These are phyloP conservation scores for Gambusia holbrooki DNA, from an alignment of 2,113 vertebrate species.

Conservation along the genomic window DNA sequence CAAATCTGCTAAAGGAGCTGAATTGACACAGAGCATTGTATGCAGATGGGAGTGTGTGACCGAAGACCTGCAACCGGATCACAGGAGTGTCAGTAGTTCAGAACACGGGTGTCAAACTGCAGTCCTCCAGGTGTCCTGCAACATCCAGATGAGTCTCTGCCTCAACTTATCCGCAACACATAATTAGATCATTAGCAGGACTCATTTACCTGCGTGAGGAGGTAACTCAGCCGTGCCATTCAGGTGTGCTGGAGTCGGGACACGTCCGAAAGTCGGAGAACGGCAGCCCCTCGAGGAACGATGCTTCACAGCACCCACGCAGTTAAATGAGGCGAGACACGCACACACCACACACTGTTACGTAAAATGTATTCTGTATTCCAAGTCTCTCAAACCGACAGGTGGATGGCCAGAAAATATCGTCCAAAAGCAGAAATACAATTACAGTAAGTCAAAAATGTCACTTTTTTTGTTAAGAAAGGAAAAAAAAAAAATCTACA, in stretches of 20 bases:
- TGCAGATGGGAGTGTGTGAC: too few species aligned
- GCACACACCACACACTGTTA: conserved; percentile 57
- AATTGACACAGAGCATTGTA: too few species aligned
- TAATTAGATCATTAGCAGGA: neutral
- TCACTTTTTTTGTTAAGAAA: conserved; percentile 68
- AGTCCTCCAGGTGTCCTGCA: neutral
- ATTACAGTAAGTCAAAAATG: conserved; percentile 60
- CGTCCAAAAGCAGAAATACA: conserved; percentile 64
- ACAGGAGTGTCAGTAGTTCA: too few species aligned
- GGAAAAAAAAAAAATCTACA: conserved; percentile 52
- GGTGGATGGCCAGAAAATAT: conserved; percentile 63
- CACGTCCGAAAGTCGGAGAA: neutral
- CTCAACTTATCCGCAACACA: neutral
- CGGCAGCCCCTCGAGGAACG: neutral
- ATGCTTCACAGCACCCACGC: neutral
- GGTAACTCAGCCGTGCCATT: neutral
- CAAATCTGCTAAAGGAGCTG: too few species aligned
- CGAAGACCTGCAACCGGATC: neutral
- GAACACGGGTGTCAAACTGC: neutral
- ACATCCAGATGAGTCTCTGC: neutral
- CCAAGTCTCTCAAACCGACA: conserved; percentile 74
- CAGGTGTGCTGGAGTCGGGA: neutral
- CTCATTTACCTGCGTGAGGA: neutral
- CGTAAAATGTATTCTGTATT: conserved; percentile 77
- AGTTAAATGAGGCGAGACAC: conserved; percentile 24